Evolutionary conservation across 2,113 vertebrate genomes (phyloP), one percentile per base, ranked within the genome.

Genomic region (Nothobranchius furzeri): DNA sequence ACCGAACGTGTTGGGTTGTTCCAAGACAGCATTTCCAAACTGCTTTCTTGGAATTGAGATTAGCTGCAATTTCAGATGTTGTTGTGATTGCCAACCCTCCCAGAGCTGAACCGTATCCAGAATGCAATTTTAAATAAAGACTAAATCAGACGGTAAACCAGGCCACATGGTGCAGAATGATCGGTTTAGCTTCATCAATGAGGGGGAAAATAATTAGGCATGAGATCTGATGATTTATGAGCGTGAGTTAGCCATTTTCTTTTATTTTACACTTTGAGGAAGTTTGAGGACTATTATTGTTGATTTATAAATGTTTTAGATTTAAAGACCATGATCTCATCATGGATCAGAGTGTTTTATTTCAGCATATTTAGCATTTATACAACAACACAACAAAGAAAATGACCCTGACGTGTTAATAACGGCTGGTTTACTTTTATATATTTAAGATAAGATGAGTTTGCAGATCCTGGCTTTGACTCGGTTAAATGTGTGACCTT

Each of bases 1-100:
- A 40, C 36, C 14, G 6, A 47, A 49, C 2, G 35, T 57, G 42
- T 74, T 40, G 57, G 52, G 36, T 55, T 56, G 35, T 66, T 83
- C 50, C 53, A 75, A 58, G 12, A 76, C 30, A 13, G 42, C 50
- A 13, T 87, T 89, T 84, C 76, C 51, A 59, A 83, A 73, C 57
- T 13, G 6, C 53, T 66, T 86, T 83, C 81, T 85, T 75, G 70
- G 77, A 88, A 86, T 56, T 8, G 30, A 76, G 71, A 77, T 86
- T 64, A 74, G 45, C 30, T 66, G 82, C 61, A 69, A 84, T 88
- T 86, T 85, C 68, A 85, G 66, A 79, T 63, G 72, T 66, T 65
- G 57, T 64, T 65, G 57, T 0, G 49, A 70, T 74, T 84, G 73
- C 84, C 84, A 81, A 75, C 63, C 82, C 64, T 81, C 69, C 15